Conservation (phyloP, 2,888 invertebrate species). For the Polyploca ridens region DNA sequence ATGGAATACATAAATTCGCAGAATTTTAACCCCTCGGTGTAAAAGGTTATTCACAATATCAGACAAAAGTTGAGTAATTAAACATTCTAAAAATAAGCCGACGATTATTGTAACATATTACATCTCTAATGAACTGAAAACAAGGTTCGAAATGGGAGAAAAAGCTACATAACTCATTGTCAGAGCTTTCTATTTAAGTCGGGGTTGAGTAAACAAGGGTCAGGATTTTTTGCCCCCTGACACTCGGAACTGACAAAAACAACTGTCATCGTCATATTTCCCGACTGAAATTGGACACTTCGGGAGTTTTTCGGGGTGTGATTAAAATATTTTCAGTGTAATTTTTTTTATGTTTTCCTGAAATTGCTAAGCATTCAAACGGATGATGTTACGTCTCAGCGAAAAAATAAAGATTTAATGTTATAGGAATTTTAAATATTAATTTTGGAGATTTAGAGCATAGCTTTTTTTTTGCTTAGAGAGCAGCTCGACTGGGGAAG, state of each 20-base stretch:
- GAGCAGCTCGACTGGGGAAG: too few species aligned
- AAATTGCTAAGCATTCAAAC: conserved; percentile 5
- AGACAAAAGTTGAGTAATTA: not conserved
- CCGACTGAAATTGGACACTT: conserved; percentile 18
- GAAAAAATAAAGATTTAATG: not conserved
- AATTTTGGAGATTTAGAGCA: too few species aligned
- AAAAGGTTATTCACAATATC: not conserved
- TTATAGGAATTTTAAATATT: too few species aligned
- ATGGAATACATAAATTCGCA: not conserved
- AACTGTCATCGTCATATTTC: conserved; percentile 16
- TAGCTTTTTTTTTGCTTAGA: too few species aligned
- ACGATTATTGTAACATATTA: not conserved
- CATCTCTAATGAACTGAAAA: conserved; percentile 19
- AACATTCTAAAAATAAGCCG: conserved; percentile 12
- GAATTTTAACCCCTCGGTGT: not conserved
- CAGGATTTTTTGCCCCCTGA: conserved; percentile 30
- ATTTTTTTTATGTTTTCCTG: conserved; percentile 10
- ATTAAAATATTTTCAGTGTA: conserved; percentile 19
- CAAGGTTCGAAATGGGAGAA: conserved; percentile 17
- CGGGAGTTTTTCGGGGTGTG: conserved; percentile 13
- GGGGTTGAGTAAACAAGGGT: conserved; percentile 38
- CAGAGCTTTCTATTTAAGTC: conserved; percentile 24
- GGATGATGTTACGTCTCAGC: conserved; percentile 1
- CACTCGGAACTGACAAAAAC: conserved; percentile 20
- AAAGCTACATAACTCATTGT: conserved; percentile 22